phyloP scores from a whole-genome alignment of 2,113 vertebrate species.

The Cyprinodon tularosa region DNA sequence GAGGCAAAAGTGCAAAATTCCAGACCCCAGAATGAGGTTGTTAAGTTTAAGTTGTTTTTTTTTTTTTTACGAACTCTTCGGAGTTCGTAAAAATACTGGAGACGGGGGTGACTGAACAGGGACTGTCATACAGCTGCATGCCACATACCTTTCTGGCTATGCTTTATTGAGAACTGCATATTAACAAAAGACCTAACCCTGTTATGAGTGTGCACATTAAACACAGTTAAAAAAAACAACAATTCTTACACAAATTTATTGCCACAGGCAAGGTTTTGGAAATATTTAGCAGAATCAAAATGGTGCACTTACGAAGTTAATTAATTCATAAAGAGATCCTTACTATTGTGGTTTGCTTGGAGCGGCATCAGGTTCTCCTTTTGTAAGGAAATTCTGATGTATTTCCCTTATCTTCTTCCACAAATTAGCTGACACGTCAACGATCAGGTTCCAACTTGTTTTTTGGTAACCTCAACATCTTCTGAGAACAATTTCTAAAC shows the following conservation, averaged over 20 bases:
- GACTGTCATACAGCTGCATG: constrained; percentile 11
- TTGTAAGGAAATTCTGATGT: not conserved
- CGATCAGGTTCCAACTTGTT: not conserved
- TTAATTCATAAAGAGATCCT: not conserved
- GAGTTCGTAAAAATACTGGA: not conserved
- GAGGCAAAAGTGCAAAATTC: constrained; percentile 29
- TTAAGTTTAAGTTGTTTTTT: not conserved
- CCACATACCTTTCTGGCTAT: constrained; percentile 47
- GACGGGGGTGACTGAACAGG: constrained; percentile 9
- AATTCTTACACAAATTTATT: not conserved
- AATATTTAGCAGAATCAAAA: not conserved
- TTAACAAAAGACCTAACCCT: constrained; percentile 24
- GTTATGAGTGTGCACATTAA: not conserved
- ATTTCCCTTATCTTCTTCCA: not conserved
- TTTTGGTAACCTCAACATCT: not conserved
- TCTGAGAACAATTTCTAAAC: not conserved
- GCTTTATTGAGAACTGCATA: constrained; percentile 49
- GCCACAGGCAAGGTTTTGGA: not conserved
- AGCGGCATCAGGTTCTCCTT: not conserved
- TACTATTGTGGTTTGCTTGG: not conserved
- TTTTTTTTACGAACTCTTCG: not conserved
- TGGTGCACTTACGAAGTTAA: not conserved
- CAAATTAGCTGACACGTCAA: not conserved
- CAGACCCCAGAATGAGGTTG: constrained; percentile 12
- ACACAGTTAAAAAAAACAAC: not conserved